Conservation (phyloP, 2,888 invertebrate genomes). For the Tetragonula carbonaria region DNA sequence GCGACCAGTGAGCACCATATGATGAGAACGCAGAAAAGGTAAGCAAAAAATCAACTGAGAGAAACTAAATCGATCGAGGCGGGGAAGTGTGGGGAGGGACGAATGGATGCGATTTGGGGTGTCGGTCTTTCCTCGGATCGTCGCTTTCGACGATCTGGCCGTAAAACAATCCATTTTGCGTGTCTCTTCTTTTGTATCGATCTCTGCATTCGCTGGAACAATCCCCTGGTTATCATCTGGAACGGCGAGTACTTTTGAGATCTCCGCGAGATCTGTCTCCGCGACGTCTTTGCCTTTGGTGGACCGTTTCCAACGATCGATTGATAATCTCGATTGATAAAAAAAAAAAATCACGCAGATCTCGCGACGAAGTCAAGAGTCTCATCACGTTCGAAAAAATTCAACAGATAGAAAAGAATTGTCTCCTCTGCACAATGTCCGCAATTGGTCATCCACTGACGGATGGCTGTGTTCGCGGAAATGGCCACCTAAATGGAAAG, state of each 20-base stretch:
- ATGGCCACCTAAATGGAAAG: slow-evolving; percentile 24
- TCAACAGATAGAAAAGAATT: background rate
- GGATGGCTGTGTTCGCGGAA: background rate
- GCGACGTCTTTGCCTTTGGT: too few species aligned
- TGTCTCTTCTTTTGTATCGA: background rate
- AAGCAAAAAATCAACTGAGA: slow-evolving; percentile 67
- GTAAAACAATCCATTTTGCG: background rate
- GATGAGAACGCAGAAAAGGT: slow-evolving; percentile 65
- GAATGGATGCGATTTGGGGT: slow-evolving; percentile 32
- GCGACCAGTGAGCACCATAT: slow-evolving; percentile 49
- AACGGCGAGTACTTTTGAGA: slow-evolving; percentile 9
- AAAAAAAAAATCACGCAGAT: background rate
- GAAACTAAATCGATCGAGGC: slow-evolving; percentile 58
- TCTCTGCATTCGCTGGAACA: slow-evolving; percentile 33
- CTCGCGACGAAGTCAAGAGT: slow-evolving; percentile 4
- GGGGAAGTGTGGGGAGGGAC: slow-evolving; percentile 15
- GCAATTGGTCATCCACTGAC: background rate
- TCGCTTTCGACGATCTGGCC: slow-evolving; percentile 3
- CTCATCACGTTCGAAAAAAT: background rate
- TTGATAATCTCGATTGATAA: too few species aligned
- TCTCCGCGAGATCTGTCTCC: background rate
- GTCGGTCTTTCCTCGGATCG: background rate
- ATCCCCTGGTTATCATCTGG: background rate
- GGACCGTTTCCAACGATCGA: too few species aligned
- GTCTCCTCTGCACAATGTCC: background rate